Percentiles rank a stretch among this genome's conserved stretches.
phyloP scores from a whole-genome alignment of 2,113 vertebrate genomes.

The Pygoscelis antarcticus region DNA sequence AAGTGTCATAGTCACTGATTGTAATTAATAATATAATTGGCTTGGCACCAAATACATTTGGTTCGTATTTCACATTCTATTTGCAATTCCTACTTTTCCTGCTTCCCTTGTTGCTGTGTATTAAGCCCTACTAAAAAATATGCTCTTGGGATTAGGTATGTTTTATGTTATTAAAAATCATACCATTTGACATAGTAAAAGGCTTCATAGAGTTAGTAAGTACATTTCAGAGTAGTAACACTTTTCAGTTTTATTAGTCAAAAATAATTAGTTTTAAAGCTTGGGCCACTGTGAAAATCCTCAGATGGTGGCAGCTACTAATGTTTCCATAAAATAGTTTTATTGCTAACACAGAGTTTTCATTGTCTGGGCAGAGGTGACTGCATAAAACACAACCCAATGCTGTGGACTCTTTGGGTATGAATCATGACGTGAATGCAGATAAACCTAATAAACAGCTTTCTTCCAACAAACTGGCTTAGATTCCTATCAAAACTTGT shows the following conservation, averaged over 20 bases:
- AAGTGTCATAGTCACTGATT: not conserved
- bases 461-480: not conserved
- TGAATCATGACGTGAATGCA: not conserved
- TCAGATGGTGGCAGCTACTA: not conserved
- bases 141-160: not conserved
- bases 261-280: slow-evolving; percentile 23
- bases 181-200: not conserved
- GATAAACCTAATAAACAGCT: not conserved
- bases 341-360: not conserved
- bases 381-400: not conserved
- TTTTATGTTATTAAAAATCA: not conserved
- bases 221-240: not conserved
- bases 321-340: not conserved
- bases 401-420: not conserved
- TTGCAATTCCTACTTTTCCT: not conserved
- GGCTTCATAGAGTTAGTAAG: not conserved
- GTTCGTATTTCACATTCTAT: not conserved
- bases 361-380: not conserved
- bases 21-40: not conserved
- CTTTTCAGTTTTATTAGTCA: not conserved
- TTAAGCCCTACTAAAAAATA: not conserved
- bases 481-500: not conserved
- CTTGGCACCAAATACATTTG: not conserved
- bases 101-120: not conserved
- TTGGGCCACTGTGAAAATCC: not conserved